Evolutionary conservation across 2,113 vertebrate species (phyloP).

Genomic region (Thalassoma bifasciatum): DNA sequence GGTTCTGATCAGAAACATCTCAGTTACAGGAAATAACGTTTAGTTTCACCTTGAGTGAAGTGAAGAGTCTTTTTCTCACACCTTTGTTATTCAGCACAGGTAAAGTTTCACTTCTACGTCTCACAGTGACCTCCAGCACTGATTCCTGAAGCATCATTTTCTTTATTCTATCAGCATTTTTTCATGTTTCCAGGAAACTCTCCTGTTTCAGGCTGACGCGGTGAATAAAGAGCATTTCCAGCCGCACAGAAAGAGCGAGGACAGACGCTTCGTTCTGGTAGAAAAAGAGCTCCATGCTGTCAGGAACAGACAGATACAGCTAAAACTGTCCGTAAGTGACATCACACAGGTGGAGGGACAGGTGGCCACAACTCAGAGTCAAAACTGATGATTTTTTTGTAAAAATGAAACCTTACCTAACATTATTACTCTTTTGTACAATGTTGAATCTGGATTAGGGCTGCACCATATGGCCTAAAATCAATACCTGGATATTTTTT

Average conservation of each 20-base stretch:
- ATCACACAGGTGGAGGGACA: too few species aligned
- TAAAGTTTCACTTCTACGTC: neutral
- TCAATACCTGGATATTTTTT: too few species aligned
- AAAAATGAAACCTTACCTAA: too few species aligned
- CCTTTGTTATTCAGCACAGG: neutral
- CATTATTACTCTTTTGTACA: too few species aligned
- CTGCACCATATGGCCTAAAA: too few species aligned
- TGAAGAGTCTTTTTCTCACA: conserved; percentile 2
- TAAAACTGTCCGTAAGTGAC: conserved; percentile 15
- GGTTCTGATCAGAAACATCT: too few species aligned
- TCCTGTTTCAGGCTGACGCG: conserved; percentile 40
- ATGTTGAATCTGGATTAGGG: too few species aligned
- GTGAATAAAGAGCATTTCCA: conserved; percentile 36
- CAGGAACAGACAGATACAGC: conserved; percentile 35
- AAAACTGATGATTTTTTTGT: too few species aligned
- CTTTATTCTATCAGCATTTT: conserved; percentile 39
- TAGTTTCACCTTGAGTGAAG: too few species aligned
- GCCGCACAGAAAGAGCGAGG: conserved; percentile 24
- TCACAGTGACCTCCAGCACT: neutral
- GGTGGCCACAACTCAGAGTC: too few species aligned
- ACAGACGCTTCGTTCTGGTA: conserved; percentile 44
- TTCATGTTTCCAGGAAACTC: conserved; percentile 38
- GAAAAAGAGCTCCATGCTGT: conserved; percentile 16
- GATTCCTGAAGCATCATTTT: conserved; percentile 17
- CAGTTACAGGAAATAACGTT: too few species aligned